Conservation (phyloP, 2,797 vertebrate species). For the Crypturellus tataupa region DNA sequence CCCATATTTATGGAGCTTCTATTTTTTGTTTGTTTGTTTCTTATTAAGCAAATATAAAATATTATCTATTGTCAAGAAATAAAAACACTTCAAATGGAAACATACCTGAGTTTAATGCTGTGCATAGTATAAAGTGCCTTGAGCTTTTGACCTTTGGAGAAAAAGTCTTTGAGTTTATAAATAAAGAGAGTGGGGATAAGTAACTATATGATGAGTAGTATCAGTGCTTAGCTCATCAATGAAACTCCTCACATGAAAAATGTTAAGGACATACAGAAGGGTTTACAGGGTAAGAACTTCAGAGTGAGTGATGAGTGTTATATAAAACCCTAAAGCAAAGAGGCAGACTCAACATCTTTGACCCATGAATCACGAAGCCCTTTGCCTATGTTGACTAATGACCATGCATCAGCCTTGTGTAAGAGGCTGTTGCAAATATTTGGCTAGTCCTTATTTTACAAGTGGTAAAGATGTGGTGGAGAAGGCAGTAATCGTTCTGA, state of each 20-base stretch:
- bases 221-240: not conserved
- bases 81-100: not conserved
- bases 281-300: not conserved
- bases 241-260: not conserved
- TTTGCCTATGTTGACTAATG: not conserved
- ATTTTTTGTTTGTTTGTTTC: not conserved
- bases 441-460: not conserved
- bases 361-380: not conserved
- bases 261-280: not conserved
- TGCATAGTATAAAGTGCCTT: not conserved
- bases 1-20: not conserved
- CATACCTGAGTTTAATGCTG: not conserved
- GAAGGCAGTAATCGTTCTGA: not conserved
- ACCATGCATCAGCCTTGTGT: not conserved
- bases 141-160: not conserved
- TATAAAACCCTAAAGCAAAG: conserved; percentile 23
- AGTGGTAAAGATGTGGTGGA: not conserved
- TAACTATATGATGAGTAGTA: not conserved
- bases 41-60: not conserved
- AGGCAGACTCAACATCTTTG: not conserved
- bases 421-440: conserved; percentile 11
- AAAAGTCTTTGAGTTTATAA: not conserved
- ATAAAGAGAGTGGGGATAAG: not conserved
- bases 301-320: not conserved
- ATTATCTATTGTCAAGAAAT: not conserved